Evolutionary conservation across 2,888 invertebrate species (phyloP).

Genomic region (Lymantria monacha): DNA sequence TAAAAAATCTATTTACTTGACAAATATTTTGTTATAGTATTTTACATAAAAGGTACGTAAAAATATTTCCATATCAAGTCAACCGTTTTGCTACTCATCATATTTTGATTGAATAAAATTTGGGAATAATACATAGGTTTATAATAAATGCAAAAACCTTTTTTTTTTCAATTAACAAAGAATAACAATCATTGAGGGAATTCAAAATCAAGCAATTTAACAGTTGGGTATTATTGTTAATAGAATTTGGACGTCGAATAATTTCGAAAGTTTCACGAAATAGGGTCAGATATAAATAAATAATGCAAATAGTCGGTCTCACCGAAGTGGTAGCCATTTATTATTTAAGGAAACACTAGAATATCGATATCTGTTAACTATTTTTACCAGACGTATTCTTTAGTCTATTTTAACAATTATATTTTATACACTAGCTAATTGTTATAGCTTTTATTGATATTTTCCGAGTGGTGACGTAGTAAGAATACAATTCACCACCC

Average conservation of each 20-base stretch:
- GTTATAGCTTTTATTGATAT: no score
- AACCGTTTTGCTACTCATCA: no score
- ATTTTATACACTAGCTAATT: background rate
- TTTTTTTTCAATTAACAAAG: background rate
- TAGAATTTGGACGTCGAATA: constrained; percentile 20
- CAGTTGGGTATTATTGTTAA: constrained; percentile 15
- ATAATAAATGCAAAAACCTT: no score
- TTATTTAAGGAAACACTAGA: constrained; percentile 45
- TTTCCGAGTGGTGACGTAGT: no score
- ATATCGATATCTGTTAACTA: constrained; percentile 31
- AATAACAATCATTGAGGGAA: background rate
- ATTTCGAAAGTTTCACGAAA: constrained; percentile 36
- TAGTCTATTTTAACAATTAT: background rate
- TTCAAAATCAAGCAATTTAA: constrained; percentile 2
- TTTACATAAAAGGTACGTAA: no score
- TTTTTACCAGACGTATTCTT: constrained; percentile 32
- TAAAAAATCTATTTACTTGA: no score
- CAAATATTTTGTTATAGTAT: no score
- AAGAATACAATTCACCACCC: no score
- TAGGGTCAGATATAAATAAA: constrained; percentile 50
- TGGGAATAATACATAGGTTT: no score
- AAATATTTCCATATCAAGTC: no score
- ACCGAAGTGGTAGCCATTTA: constrained; percentile 38
- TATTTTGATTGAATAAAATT: no score
- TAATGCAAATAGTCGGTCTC: constrained; percentile 38